phyloP scores from a whole-genome alignment of 2,888 invertebrate species.

The Acanthosoma haemorrhoidale region DNA sequence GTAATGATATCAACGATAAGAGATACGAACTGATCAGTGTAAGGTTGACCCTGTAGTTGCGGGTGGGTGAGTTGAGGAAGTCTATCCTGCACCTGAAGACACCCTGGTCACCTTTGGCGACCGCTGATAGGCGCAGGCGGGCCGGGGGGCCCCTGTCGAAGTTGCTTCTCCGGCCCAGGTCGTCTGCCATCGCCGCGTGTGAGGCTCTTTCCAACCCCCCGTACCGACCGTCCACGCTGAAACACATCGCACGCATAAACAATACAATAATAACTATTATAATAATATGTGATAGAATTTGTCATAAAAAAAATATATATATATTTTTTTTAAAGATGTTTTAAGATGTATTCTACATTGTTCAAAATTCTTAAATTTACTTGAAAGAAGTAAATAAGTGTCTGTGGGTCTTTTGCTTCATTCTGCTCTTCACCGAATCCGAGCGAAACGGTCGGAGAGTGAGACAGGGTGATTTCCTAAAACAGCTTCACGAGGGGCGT shows the following conservation, averaged over 20 bases:
- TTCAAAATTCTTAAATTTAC: too few species aligned
- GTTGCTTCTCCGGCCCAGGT: slow-evolving; percentile 68
- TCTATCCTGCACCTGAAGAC: slow-evolving; percentile 83
- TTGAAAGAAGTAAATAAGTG: too few species aligned
- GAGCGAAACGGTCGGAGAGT: too few species aligned
- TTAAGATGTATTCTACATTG: too few species aligned
- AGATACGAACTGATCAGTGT: slow-evolving; percentile 74
- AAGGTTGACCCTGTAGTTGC: slow-evolving; percentile 78
- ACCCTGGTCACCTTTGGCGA: slow-evolving; percentile 70
- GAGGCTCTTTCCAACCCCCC: slow-evolving; percentile 60
- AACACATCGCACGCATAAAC: slow-evolving; percentile 40
- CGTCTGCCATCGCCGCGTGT: slow-evolving; percentile 73
- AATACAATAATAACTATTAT: not conserved
- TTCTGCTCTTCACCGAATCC: too few species aligned
- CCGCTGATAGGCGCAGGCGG: slow-evolving; percentile 66
- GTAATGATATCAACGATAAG: too few species aligned
- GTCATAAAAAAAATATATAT: not conserved
- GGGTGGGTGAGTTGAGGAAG: slow-evolving; percentile 81
- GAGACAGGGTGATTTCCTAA: too few species aligned
- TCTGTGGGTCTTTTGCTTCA: too few species aligned
- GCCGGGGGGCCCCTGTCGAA: slow-evolving; percentile 59
- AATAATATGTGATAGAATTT: not conserved
- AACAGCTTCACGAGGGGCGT: too few species aligned
- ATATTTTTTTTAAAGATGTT: too few species aligned
- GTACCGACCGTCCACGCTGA: slow-evolving; percentile 71